A percentile compares a stretch with the other conserved stretches of the same genome.
These are phyloP conservation scores for Yponomeuta cagnagella DNA, from an alignment of 2,888 invertebrate genomes.

Conservation along the genomic window DNA sequence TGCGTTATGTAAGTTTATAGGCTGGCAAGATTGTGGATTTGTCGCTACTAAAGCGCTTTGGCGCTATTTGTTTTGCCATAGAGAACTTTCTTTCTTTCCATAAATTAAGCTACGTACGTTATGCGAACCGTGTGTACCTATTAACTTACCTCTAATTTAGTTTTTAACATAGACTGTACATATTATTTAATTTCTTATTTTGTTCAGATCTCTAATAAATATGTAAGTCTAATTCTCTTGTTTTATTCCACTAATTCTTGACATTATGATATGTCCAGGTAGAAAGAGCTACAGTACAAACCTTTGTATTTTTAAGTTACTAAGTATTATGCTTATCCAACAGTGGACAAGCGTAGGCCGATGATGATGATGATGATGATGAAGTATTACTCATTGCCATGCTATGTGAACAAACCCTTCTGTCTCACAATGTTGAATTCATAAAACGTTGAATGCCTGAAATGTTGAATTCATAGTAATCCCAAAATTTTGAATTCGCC, in stretches of 20 bases:
- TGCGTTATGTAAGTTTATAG: conserved; percentile 32
- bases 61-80: conserved; percentile 53
- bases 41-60: conserved; percentile 41
- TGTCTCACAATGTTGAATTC: no score
- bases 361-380: no score
- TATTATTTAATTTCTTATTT: conserved; percentile 77
- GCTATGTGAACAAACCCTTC: no score
- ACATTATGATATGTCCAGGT: no score
- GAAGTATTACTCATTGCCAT: no score
- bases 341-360: no score
- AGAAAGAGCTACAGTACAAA: no score
- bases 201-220: conserved; percentile 78
- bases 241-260: neutral
- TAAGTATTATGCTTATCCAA: no score
- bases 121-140: conserved; percentile 70
- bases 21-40: conserved; percentile 37
- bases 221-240: conserved; percentile 64
- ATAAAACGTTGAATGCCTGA: no score
- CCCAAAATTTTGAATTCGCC: no score
- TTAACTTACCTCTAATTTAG: conserved; percentile 74
- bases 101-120: conserved; percentile 50
- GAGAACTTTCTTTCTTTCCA: conserved; percentile 41
- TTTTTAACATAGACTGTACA: conserved; percentile 77
- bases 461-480: no score
- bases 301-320: no score